Evolutionary conservation across 2,113 vertebrate species (phyloP).

Genomic region (Pao palembangensis): DNA sequence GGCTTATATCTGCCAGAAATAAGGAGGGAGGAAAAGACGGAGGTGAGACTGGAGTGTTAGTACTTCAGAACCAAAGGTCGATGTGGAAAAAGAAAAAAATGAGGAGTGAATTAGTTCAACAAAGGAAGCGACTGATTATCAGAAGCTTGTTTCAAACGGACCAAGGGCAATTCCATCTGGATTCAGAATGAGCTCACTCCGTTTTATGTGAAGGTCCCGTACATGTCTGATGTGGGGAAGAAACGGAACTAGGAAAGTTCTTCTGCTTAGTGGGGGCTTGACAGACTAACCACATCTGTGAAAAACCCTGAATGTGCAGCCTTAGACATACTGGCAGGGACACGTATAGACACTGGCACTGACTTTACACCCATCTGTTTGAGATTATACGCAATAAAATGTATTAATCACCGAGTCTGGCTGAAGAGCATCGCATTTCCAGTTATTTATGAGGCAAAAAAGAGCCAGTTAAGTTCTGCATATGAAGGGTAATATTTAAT

Average conservation of each 20-base stretch:
- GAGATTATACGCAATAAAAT: conserved; percentile 39
- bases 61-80: conserved; percentile 17
- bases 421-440: conserved; percentile 18
- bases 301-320: conserved; percentile 19
- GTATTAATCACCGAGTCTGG: conserved; percentile 23
- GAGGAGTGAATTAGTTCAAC: conserved; percentile 19
- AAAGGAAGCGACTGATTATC: conserved; percentile 26
- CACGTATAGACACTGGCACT: conserved; percentile 43
- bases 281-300: conserved; percentile 31
- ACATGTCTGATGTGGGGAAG: conserved; percentile 25
- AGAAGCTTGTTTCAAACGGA: conserved; percentile 34
- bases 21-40: not conserved
- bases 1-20: conserved; percentile 87
- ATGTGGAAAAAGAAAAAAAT: conserved; percentile 32
- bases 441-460: conserved; percentile 36
- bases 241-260: conserved; percentile 15
- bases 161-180: conserved; percentile 25
- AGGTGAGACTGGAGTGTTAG: not conserved
- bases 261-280: conserved; percentile 23
- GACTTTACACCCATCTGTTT: conserved; percentile 52
- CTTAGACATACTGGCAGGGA: conserved; percentile 18
- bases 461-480: not conserved
- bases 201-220: conserved; percentile 20
- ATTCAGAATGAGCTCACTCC: conserved; percentile 40
- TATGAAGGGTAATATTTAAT: conserved; percentile 13